Evolutionary conservation across 2,888 invertebrate genomes (phyloP).

Genomic region (Coelinius sp.): DNA sequence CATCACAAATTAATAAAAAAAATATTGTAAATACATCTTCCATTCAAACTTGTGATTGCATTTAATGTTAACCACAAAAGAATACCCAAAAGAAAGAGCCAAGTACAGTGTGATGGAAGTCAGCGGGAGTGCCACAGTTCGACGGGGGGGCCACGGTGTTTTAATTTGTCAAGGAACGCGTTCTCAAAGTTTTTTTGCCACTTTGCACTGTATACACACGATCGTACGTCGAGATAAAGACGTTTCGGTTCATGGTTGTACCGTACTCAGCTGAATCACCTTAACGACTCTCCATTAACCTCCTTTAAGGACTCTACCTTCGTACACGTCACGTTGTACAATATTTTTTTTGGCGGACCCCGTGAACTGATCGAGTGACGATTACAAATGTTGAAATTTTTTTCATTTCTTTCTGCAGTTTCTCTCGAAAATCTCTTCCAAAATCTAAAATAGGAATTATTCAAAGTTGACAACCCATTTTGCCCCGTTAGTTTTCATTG

Average conservation of each 20-base stretch:
- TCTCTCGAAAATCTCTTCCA: background rate
- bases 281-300: conserved; percentile 46
- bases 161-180: conserved; percentile 56
- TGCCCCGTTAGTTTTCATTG: too few species aligned
- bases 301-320: conserved; percentile 24
- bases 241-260: conserved; percentile 41
- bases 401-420: conserved; percentile 2
- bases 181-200: conserved; percentile 29
- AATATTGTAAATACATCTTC: background rate
- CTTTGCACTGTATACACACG: conserved; percentile 31
- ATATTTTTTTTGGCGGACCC: background rate
- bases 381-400: conserved; percentile 8
- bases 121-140: conserved; percentile 13
- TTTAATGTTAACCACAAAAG: background rate
- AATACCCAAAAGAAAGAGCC: background rate
- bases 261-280: conserved; percentile 12
- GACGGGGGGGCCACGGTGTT: conserved; percentile 49
- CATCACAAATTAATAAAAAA: background rate
- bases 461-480: too few species aligned
- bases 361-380: background rate
- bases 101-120: conserved; percentile 22
- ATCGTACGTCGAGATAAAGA: conserved; percentile 47
- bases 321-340: conserved; percentile 9
- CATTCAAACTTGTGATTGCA: background rate
- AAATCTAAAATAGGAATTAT: too few species aligned